These are phyloP conservation scores for Macropodus opercularis DNA, from an alignment of 2,797 vertebrate species.

Conservation along the genomic window DNA sequence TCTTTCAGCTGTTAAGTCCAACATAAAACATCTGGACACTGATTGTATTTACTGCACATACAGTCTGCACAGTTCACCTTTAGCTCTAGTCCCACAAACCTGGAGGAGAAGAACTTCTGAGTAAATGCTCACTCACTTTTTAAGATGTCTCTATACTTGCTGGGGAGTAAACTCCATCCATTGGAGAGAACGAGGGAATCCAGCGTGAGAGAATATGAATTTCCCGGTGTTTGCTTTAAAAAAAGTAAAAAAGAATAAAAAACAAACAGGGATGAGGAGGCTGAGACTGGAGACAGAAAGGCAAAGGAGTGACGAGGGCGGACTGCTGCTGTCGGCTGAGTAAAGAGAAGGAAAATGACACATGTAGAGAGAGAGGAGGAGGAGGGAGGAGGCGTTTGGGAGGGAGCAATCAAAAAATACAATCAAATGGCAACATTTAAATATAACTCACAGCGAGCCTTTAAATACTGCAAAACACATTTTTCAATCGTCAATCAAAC, in stretches of 20 bases:
- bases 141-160: conserved; percentile 86
- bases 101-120: conserved; percentile 23
- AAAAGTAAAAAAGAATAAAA: background rate
- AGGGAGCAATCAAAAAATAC: conserved; percentile 33
- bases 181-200: conserved; percentile 93
- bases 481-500: background rate
- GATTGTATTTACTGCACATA: background rate
- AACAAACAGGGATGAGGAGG: background rate
- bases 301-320: conserved; percentile 47
- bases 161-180: conserved; percentile 89
- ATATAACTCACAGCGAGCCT: background rate
- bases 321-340: conserved; percentile 56
- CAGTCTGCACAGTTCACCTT: background rate
- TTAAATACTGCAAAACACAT: background rate
- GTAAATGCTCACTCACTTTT: conserved; percentile 88
- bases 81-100: background rate
- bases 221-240: conserved; percentile 11
- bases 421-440: conserved; percentile 7
- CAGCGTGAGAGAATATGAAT: conserved; percentile 77
- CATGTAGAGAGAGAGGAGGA: conserved; percentile 37
- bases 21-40: background rate
- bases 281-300: conserved; percentile 22
- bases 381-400: conserved; percentile 20
- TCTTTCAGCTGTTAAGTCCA: background rate
- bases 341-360: conserved; percentile 58